Conservation (phyloP, 2,888 invertebrate genomes). For the Acrobasis suavella region DNA sequence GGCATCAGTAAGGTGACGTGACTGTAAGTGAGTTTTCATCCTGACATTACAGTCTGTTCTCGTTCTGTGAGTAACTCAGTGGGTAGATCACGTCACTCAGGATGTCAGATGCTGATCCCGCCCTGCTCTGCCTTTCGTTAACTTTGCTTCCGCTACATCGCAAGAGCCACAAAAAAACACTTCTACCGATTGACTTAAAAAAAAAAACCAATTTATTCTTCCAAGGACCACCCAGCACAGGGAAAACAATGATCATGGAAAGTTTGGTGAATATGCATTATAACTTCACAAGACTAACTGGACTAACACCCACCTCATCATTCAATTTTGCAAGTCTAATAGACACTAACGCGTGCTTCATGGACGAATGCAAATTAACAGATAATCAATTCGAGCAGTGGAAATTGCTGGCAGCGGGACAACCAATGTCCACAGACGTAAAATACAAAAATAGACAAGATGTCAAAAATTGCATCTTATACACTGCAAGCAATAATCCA, state of each 20-base stretch:
- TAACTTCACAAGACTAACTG: slow-evolving; percentile 37
- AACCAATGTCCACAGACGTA: slow-evolving; percentile 38
- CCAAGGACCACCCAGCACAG: slow-evolving; percentile 20
- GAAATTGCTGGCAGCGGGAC: slow-evolving; percentile 39
- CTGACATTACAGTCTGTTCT: no score
- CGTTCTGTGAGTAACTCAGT: no score
- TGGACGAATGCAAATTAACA: slow-evolving; percentile 45
- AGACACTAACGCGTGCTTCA: slow-evolving; percentile 41
- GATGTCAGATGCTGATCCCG: no score
- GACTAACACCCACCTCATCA: slow-evolving; percentile 31
- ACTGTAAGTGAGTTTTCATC: no score
- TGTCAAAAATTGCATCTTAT: slow-evolving; percentile 23
- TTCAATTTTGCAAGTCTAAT: slow-evolving; percentile 38
- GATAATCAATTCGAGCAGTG: slow-evolving; percentile 49
- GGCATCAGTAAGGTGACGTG: no score
- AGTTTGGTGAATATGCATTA: slow-evolving; percentile 34
- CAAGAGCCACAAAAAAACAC: not conserved
- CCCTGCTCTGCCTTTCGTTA: no score
- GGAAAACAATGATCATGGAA: slow-evolving; percentile 39
- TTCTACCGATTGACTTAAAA: not conserved
- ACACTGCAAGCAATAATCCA: slow-evolving; percentile 21
- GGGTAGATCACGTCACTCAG: no score
- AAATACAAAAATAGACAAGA: slow-evolving; percentile 32
- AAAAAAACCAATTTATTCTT: slow-evolving; percentile 23
- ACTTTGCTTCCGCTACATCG: no score